These are phyloP conservation scores for Dryomyza anilis DNA, from an alignment of 2,888 invertebrate genomes.

Conservation along the genomic window DNA sequence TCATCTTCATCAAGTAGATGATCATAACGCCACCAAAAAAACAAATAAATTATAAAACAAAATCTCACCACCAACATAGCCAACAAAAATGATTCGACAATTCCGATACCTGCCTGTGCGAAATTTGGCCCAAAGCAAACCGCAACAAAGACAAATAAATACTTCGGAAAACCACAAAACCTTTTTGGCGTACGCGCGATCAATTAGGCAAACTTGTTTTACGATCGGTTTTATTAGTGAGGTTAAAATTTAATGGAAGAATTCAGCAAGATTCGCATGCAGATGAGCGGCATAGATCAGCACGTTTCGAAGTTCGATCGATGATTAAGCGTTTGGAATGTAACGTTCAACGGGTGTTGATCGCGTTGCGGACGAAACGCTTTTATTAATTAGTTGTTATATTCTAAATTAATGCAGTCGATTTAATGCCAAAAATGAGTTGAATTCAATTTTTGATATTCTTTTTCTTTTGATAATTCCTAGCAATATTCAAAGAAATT, in stretches of 20 bases:
- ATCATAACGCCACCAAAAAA: slow-evolving; percentile 48
- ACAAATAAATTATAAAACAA: no score
- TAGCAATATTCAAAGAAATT: no score
- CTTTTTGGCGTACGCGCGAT: slow-evolving; percentile 58
- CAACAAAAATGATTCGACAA: slow-evolving; percentile 42
- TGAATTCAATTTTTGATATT: not conserved
- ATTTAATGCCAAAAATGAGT: not conserved
- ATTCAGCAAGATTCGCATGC: slow-evolving; percentile 9
- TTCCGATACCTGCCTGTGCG: slow-evolving; percentile 15
- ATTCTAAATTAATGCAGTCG: no score
- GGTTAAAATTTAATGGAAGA: slow-evolving; percentile 22
- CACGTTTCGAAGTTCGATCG: slow-evolving; percentile 3
- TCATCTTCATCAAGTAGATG: not conserved
- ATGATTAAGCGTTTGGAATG: slow-evolving; percentile 20
- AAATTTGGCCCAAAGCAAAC: not conserved
- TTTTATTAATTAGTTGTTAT: slow-evolving; percentile 6
- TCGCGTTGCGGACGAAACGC: not conserved
- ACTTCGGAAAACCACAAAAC: slow-evolving; percentile 30
- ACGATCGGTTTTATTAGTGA: slow-evolving; percentile 57
- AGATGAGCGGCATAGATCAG: not conserved
- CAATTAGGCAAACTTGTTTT: slow-evolving; percentile 60
- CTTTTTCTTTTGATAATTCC: not conserved
- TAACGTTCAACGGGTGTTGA: slow-evolving; percentile 4
- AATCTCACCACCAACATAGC: slow-evolving; percentile 24
- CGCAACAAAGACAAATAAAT: not conserved